Evolutionary conservation across 2,888 invertebrate species (phyloP).

Genomic region (Callyntrura guangdongensis): DNA sequence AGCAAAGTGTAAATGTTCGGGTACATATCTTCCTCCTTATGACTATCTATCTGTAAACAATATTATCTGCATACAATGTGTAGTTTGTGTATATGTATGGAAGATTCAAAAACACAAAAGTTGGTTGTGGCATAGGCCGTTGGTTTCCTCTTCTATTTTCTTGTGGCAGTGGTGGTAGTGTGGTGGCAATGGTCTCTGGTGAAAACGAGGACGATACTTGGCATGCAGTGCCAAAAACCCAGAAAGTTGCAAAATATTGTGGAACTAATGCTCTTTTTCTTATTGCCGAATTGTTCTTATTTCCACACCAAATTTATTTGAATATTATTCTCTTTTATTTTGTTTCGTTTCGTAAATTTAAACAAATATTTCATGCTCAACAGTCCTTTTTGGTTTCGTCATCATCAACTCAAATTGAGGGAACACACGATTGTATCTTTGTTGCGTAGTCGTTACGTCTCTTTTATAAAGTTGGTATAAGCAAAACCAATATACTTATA

Average conservation of each 20-base stretch:
- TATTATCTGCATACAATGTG: not conserved
- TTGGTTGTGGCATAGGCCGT: conserved; percentile 18
- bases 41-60: not conserved
- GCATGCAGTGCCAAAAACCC: conserved; percentile 49
- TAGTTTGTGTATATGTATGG: not conserved
- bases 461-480: not conserved
- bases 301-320: conserved; percentile 48
- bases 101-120: conserved; percentile 32
- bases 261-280: not conserved
- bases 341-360: conserved; percentile 44
- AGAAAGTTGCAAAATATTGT: conserved; percentile 36
- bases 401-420: conserved; percentile 7
- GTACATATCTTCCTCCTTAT: too few species aligned
- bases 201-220: conserved; percentile 19
- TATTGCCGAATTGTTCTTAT: conserved; percentile 16
- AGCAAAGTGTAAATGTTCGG: too few species aligned
- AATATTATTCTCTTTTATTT: conserved; percentile 47
- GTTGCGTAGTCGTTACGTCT: not conserved
- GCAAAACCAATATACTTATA: not conserved
- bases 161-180: conserved; percentile 9
- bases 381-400: not conserved
- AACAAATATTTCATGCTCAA: conserved; percentile 51
- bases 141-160: conserved; percentile 14
- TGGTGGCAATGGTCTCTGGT: not conserved
- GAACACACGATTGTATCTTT: not conserved